Evolutionary conservation across 1,140 invertebrate genomes (phyloP).

Genomic region (Drosophila repletoides): DNA sequence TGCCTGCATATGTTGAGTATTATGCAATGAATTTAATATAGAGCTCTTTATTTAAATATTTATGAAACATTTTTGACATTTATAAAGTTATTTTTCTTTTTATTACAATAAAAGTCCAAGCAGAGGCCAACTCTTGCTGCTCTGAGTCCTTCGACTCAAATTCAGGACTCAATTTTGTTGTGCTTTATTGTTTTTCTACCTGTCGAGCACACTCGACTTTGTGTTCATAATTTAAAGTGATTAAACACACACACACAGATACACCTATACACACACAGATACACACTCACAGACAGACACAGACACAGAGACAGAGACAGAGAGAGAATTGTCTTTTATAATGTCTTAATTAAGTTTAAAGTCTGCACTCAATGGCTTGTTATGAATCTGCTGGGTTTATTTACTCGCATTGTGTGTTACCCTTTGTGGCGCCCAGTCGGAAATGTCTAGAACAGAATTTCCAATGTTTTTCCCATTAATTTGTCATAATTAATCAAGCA

Average conservation of each 20-base stretch:
- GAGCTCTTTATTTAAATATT: too few species aligned
- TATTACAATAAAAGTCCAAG: too few species aligned
- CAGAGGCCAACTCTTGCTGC: too few species aligned
- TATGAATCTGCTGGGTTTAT: slow-evolving; percentile 22
- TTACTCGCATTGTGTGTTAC: slow-evolving; percentile 3
- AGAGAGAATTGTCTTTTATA: slow-evolving; percentile 27
- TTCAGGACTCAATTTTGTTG: too few species aligned
- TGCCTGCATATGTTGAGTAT: too few species aligned
- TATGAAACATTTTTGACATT: too few species aligned
- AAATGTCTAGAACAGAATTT: slow-evolving; percentile 33
- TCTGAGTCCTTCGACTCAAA: too few species aligned
- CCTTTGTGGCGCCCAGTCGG: slow-evolving; percentile 16
- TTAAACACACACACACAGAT: slow-evolving; percentile 9
- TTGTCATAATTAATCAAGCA: slow-evolving; percentile 36
- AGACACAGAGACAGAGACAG: not conserved
- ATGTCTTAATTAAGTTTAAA: slow-evolving; percentile 31
- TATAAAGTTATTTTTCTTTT: too few species aligned
- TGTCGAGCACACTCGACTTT: not conserved
- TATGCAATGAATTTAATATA: too few species aligned
- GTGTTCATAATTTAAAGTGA: slow-evolving; percentile 30
- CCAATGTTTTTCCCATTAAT: slow-evolving; percentile 19
- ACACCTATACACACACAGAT: slow-evolving; percentile 2
- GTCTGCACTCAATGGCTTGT: slow-evolving; percentile 39
- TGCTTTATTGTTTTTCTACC: slow-evolving; percentile 12
- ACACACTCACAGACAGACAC: too few species aligned